These are phyloP conservation scores for Cydia amplana DNA, from an alignment of 1,140 invertebrate species.

Conservation along the genomic window DNA sequence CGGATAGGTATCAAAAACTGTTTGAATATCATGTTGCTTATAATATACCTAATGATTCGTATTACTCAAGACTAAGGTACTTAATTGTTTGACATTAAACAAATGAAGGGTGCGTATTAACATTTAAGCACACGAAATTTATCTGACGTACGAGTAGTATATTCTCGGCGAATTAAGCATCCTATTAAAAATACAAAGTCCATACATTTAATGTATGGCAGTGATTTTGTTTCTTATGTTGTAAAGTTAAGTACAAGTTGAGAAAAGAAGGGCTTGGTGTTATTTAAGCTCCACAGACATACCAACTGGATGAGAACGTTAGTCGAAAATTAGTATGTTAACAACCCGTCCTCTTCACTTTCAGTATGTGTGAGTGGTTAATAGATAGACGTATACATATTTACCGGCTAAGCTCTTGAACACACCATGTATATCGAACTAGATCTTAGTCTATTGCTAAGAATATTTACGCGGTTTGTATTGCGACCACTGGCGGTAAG, in stretches of 20 bases:
- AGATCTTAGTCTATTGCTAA: neutral
- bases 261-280: constrained; percentile 6
- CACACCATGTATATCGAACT: neutral
- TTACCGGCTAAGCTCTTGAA: constrained; percentile 19
- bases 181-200: neutral
- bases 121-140: neutral
- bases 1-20: no score
- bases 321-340: constrained; percentile 30
- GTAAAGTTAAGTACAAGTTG: neutral
- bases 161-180: neutral
- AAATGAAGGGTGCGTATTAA: neutral
- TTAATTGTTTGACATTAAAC: neutral
- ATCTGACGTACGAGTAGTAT: neutral
- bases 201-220: neutral
- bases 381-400: constrained; percentile 19
- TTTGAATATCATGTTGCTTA: no score
- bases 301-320: constrained; percentile 20
- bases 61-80: neutral
- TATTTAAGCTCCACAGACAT: constrained; percentile 29
- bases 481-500: neutral
- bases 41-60: neutral
- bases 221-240: neutral
- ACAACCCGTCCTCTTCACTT: constrained; percentile 25
- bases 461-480: neutral
- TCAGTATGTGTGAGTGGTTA: constrained; percentile 32